These are phyloP conservation scores for Apotomis turbidana DNA, from an alignment of 2,888 invertebrate species.

Conservation along the genomic window DNA sequence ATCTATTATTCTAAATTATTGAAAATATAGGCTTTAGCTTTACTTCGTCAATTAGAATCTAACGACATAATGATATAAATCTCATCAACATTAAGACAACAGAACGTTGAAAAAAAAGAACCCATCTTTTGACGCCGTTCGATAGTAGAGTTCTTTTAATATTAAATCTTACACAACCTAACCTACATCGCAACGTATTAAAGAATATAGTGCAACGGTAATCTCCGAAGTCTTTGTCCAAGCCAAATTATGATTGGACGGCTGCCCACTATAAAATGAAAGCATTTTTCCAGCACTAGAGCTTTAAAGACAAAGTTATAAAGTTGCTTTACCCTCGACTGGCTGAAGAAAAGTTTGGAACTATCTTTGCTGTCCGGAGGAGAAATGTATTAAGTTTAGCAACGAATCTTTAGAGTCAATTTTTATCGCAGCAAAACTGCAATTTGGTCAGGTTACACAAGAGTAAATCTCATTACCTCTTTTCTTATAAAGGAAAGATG, in stretches of 20 bases:
- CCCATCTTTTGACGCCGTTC: no score
- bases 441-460: neutral
- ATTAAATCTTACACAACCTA: no score
- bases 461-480: neutral
- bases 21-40: no score
- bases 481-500: no score
- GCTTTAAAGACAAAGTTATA: neutral
- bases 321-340: neutral
- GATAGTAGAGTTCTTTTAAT: no score
- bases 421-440: slow-evolving; percentile 13
- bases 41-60: no score
- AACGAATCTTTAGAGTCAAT: neutral
- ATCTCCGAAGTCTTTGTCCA: slow-evolving; percentile 18
- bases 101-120: no score
- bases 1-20: no score
- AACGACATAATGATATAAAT: no score
- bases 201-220: neutral
- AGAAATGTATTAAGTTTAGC: neutral
- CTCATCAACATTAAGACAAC: no score
- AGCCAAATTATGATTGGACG: slow-evolving; percentile 26
- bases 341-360: neutral
- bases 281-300: neutral
- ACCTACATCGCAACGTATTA: neutral
- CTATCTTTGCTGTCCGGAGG: neutral
- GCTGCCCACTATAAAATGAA: slow-evolving; percentile 11